Evolutionary conservation across 1,140 invertebrate species (phyloP), one percentile per base, ranked within the genome.

Genomic region (Pygmarrhopalites habei): DNA sequence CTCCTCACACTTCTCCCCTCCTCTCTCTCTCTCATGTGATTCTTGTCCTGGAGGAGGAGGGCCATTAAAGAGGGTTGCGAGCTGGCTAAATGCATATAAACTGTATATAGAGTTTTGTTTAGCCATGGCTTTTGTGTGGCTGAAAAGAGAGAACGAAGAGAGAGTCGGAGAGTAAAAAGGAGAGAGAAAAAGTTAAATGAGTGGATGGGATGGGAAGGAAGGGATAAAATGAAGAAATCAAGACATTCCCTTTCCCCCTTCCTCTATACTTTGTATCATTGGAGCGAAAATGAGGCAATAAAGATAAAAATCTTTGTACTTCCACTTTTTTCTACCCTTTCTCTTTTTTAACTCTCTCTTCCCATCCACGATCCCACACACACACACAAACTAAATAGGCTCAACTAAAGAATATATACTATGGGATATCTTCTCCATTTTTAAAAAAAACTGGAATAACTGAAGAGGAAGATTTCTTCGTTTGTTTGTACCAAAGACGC

Each of bases 211-310:
- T n/a, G 21, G 19, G 7, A 21, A 17, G 51, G 28, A 32, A 44
- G 57, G 41, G 28, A 23, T 21, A 35, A 58, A 55, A 59, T 55
- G 62, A 61, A 43, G 51, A 58, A 65, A 65, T 65, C 64, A 65
- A 65, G 41, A 51, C 30, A 32, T 52, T 32, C 51, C 25, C n/a
- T n/a, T n/a, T n/a, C 46, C 17, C 57, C n/a, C 32, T 7, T 35
- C 5, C 46, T 17, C 46, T 21, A 57, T 55, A 30, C 51, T 28
- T 60, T 61, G 49, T 61, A 61, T 51, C 49, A 60, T 60, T 60
- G 43, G 61, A 60, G 64, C 64, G 64, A 65, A 65, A 65, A 65
- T 65, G 64, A 65, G 64, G 35, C 58, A 52, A 65, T 65, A 65
- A 65, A 65, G 64, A 65, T 65, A 65, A 29, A 21, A 39, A 65